Conservation (phyloP, 2,888 invertebrate species). For the Bellardia bayeri region DNA sequence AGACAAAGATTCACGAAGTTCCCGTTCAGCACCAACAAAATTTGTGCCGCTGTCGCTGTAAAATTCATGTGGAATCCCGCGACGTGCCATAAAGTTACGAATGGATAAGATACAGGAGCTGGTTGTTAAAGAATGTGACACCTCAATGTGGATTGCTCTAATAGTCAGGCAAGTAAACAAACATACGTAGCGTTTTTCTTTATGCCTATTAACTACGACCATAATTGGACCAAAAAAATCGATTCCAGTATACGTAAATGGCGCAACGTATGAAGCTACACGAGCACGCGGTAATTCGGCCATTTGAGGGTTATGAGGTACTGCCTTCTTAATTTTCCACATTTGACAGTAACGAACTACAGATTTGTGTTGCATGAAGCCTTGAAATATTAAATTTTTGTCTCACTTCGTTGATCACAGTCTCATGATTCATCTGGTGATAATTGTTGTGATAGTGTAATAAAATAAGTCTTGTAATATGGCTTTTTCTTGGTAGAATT, state of each 20-base stretch:
- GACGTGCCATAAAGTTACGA: conserved; percentile 46
- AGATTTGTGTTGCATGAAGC: conserved; percentile 41
- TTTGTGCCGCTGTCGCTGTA: conserved; percentile 55
- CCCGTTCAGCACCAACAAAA: conserved; percentile 31
- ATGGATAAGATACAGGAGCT: conserved; percentile 44
- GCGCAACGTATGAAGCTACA: conserved; percentile 15
- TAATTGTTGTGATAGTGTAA: conserved; percentile 17
- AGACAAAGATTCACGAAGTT: conserved; percentile 36
- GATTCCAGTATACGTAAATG: not conserved
- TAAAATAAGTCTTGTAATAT: conserved; percentile 16
- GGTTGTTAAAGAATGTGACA: conserved; percentile 42
- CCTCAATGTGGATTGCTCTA: conserved; percentile 60
- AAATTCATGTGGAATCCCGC: conserved; percentile 37
- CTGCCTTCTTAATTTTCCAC: conserved; percentile 39
- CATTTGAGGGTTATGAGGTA: conserved; percentile 26
- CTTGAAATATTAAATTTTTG: conserved; percentile 38
- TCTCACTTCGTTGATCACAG: conserved; percentile 36
- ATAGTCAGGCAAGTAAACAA: conserved; percentile 66
- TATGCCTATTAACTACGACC: not conserved
- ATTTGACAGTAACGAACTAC: conserved; percentile 28
- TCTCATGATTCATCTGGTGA: conserved; percentile 47
- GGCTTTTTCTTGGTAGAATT: conserved; percentile 57
- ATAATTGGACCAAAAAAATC: conserved; percentile 10
- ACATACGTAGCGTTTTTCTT: conserved; percentile 46
- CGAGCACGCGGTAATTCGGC: conserved; percentile 24